Percentiles rank a stretch among this genome's conserved stretches.
phyloP scores from a whole-genome alignment of 1,140 invertebrate species.

The Pogonognathellus flavescens region DNA sequence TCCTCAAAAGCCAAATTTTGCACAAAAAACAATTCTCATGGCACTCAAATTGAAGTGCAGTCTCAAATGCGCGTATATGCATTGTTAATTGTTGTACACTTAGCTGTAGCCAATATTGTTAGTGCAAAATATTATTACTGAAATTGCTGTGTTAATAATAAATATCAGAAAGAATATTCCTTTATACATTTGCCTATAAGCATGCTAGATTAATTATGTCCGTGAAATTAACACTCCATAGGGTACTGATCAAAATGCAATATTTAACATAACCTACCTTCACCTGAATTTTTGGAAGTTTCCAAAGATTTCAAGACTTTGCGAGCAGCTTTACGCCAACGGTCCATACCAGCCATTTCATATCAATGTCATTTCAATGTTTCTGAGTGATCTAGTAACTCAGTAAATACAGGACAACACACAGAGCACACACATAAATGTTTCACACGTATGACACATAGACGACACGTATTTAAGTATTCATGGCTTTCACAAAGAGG shows the following conservation, averaged over 20 bases:
- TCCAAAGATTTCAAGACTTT: conserved; percentile 56
- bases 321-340: conserved; percentile 60
- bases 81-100: not conserved
- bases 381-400: conserved; percentile 1
- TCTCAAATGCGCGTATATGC: conserved; percentile 1
- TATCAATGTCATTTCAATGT: conserved; percentile 23
- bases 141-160: too few relatives aligned
- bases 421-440: conserved; percentile 21
- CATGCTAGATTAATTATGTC: too few relatives aligned
- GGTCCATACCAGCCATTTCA: conserved; percentile 59
- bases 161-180: too few relatives aligned
- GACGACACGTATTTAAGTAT: conserved; percentile 8
- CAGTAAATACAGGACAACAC: conserved; percentile 17
- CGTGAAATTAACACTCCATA: too few relatives aligned
- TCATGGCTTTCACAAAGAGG: not conserved
- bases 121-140: too few relatives aligned
- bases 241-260: too few relatives aligned
- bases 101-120: too few relatives aligned
- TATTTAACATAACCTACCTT: conserved; percentile 43
- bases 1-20: too few relatives aligned
- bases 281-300: conserved; percentile 44
- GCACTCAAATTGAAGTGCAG: not conserved
- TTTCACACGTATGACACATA: conserved; percentile 28
- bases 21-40: not conserved
- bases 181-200: too few relatives aligned